phyloP scores from a whole-genome alignment of 2,113 vertebrate genomes.

The Gymnarchus niloticus region DNA sequence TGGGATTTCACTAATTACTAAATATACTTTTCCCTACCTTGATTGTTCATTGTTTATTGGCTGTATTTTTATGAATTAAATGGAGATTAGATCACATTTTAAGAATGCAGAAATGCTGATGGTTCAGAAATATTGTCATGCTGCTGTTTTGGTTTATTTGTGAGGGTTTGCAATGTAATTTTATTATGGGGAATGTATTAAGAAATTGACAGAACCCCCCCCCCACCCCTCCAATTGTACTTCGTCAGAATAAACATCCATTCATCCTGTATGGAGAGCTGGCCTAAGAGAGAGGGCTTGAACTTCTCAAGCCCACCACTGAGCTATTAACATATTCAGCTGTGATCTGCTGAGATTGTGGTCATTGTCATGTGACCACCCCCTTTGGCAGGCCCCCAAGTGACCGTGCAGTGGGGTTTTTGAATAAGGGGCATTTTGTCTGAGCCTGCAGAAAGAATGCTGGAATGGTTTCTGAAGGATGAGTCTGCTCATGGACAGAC shows the following conservation, averaged over 20 bases:
- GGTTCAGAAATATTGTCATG: no score
- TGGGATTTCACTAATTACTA: neutral
- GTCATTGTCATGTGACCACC: neutral
- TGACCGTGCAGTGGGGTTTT: neutral
- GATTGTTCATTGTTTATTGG: neutral
- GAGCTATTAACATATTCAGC: conserved; percentile 1
- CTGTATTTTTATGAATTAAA: neutral
- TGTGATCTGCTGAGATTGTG: neutral
- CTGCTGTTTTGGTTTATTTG: no score
- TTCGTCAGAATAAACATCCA: neutral
- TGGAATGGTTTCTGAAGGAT: neutral
- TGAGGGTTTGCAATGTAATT: neutral
- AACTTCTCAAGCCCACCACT: neutral
- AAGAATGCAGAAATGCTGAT: no score
- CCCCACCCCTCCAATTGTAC: neutral
- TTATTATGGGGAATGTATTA: neutral
- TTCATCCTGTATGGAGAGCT: neutral
- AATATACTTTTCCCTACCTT: neutral
- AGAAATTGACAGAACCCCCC: neutral
- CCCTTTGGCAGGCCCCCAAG: neutral
- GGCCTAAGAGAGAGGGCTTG: neutral
- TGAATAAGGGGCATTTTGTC: neutral
- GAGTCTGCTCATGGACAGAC: neutral
- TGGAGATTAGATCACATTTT: neutral
- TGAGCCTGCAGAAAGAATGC: neutral